Evolutionary conservation across 1,140 invertebrate genomes (phyloP), one percentile per base, ranked within the genome.

Genomic region (Drosophila sturtevanti): DNA sequence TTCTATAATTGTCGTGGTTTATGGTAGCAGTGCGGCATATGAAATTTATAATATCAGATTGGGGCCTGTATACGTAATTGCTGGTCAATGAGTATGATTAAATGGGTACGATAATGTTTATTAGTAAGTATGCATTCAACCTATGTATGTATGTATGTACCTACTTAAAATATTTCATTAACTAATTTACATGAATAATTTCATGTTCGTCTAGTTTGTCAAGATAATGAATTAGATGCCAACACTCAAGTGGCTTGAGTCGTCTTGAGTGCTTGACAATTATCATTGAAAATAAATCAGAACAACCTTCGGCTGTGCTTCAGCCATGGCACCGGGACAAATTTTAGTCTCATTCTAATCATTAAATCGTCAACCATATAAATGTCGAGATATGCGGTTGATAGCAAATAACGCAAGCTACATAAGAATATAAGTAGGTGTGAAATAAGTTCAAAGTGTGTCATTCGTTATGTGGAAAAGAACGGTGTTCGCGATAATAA

Each of bases 391-490:
- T 48, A 48, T 48, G 14, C 16, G 41, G 41, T 48, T 48, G 41
- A 48, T 48, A 48, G 7, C 16, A 14, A 14, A 11, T 16, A 44
- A 4, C 41, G 41, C 41, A 44, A 44, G 41, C 41, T 18, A 44
- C 9, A 48, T 21, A 48, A 48, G n/a, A 48, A 54, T 78, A 79
- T 82, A 86, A 86, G 56, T 72, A 52, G 54, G 51, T 54, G 31
- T 22, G 35, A n/a, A 31, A 35, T 31, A 24, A 9, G 52, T 12
- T 21, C 1, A 14, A 5, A 11, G 9, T 16, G 58, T 63, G 65
- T 31, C 79, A 82, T 70, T 65, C 22, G 60, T 68, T 24, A 86
- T 86, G 82, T 79, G 74, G 79, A 72, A 48, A 48, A 16, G 61
- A 56, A 41, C 62, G 41, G 65, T 68, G 54, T 60, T 55, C 61